Percentiles rank a stretch among this genome's conserved stretches.
phyloP scores from a whole-genome alignment of 2,888 invertebrate species.

The Frankliniella intonsa region DNA sequence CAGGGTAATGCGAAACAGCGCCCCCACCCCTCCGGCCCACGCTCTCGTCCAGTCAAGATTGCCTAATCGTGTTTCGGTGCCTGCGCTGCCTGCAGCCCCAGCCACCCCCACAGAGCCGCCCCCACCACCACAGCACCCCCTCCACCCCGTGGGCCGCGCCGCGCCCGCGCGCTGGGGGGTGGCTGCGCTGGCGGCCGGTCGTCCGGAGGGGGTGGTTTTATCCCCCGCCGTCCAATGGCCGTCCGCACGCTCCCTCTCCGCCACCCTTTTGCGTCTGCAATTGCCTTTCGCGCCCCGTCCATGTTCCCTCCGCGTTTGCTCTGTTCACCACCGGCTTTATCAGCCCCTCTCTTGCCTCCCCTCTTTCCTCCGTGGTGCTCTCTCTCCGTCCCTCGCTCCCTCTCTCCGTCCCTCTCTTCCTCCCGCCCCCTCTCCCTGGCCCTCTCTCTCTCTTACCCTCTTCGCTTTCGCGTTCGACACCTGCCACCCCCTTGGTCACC shows the following conservation, averaged over 20 bases:
- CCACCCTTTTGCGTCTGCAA: background rate
- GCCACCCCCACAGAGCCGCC: background rate
- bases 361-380: no score
- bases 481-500: background rate
- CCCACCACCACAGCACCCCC: background rate
- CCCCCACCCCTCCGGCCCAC: background rate
- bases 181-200: no score
- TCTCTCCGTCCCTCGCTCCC: background rate
- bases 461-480: background rate
- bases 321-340: background rate
- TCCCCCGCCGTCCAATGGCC: background rate
- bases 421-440: background rate
- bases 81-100: background rate
- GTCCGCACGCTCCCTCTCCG: background rate
- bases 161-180: background rate
- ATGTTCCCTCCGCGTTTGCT: background rate
- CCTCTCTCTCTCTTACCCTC: background rate
- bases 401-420: background rate
- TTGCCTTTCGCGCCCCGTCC: background rate
- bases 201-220: background rate
- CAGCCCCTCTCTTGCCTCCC: background rate
- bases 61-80: constrained; percentile 4
- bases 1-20: background rate
- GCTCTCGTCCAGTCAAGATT: background rate
- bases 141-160: background rate